A percentile compares a stretch with the other conserved stretches of the same genome.
phyloP scores from a whole-genome alignment of 2,113 vertebrate species.

The Phyllopteryx taeniolatus region DNA sequence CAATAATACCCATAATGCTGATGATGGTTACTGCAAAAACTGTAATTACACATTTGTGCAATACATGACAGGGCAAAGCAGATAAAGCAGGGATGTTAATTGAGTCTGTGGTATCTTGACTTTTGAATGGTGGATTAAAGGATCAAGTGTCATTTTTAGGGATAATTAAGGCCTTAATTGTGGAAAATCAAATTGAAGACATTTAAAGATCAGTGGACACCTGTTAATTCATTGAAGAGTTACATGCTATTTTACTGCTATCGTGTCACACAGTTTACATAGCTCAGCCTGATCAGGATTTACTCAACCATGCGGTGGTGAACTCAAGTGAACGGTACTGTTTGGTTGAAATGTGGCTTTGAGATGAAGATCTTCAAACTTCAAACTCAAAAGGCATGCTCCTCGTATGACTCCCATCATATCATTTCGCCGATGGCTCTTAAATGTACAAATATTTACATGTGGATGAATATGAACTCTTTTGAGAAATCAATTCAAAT shows the following conservation, averaged over 20 bases:
- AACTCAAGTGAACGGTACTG: not conserved
- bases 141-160: constrained; percentile 1
- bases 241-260: not conserved
- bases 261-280: not conserved
- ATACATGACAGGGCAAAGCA: not conserved
- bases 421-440: too few relatives aligned
- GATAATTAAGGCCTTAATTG: not conserved
- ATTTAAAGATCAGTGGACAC: not conserved
- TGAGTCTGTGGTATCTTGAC: not conserved
- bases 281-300: not conserved
- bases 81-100: not conserved
- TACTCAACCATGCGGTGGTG: not conserved
- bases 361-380: too few relatives aligned
- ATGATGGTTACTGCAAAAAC: not conserved
- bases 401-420: too few relatives aligned
- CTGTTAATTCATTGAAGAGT: not conserved
- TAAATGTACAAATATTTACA: not conserved
- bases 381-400: too few relatives aligned
- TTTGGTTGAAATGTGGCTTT: too few relatives aligned
- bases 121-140: not conserved
- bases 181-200: not conserved
- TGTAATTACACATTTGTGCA: not conserved
- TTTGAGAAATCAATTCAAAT: not conserved
- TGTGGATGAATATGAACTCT: not conserved
- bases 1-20: not conserved